Evolutionary conservation across 2,797 vertebrate species (phyloP), one percentile per base, ranked within the genome.

Genomic region (Percopsis omiscomaycus): DNA sequence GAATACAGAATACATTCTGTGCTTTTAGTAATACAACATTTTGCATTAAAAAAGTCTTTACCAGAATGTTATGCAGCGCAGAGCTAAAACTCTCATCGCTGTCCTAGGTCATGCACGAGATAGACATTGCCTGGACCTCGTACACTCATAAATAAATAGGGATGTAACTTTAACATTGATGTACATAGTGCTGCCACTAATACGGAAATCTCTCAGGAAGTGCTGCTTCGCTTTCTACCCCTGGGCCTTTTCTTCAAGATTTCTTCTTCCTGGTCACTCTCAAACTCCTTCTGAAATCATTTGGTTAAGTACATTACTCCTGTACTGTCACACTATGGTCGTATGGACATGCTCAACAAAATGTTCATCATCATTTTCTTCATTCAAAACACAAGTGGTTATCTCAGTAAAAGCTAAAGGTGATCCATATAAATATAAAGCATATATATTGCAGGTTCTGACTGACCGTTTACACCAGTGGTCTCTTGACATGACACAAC

Each of bases 231-330:
- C 82, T 95, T 95, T 75, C 95, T 93, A 63, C 88, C 86, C 61
- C 79, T 89, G 11, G 86, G 88, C 66, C 84, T 93, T 69, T 82
- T 94, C 74, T 73, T 90, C 15, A 89, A 10, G 1, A 89, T 79
- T 10, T 96, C 94, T 70, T 95, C 92, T 55, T 98, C 96, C 2
- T 90, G 87, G 85, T 99, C 96, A 61, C 97, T 98, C 83, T 96
- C 95, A 73, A 94, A 96, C 27, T 92, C 92, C 69, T 94, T 94
- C 94, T 98, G 81, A 67, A 89, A 91, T 0, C 62, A 71, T 49
- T 22, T 22, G 22, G 22, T 22, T 59, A 66, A 76, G 59, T 32
- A 29, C 6, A 48, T 6, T 27, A 15, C 27, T n/a, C 12, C 22
- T 6, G 10, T 15, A 30, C 54, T 37, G 29, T n/a, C 15, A 15